Conservation (phyloP, 2,797 vertebrate species). For the Hemibagrus guttatus region DNA sequence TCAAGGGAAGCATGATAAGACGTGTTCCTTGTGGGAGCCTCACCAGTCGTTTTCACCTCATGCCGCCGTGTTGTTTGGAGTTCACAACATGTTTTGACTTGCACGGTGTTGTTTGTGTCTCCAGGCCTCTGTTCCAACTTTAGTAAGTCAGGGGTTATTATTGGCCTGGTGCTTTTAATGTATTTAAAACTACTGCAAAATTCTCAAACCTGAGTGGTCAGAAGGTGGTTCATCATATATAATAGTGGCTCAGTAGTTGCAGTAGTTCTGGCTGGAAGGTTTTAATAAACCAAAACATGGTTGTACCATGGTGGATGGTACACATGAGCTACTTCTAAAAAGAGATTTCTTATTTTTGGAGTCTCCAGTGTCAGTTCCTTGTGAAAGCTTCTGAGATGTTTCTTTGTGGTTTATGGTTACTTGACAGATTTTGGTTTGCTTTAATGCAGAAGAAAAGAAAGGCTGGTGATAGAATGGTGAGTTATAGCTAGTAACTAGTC, state of each 20-base stretch:
- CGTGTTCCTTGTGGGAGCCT: constrained; percentile 39
- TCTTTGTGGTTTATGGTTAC: neutral
- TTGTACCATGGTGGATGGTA: neutral
- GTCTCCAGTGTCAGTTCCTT: neutral
- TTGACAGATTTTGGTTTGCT: neutral
- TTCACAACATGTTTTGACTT: constrained; percentile 48
- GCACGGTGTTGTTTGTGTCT: constrained; percentile 44
- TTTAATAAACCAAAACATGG: no score
- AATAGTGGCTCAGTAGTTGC: neutral
- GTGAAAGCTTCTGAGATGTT: neutral
- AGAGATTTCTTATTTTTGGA: neutral
- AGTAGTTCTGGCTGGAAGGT: neutral
- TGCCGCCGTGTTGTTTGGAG: constrained; percentile 39
- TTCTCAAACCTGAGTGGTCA: neutral
- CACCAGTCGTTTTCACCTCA: constrained; percentile 49
- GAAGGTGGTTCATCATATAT: neutral
- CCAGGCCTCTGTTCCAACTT: constrained; percentile 35
- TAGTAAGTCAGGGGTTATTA: constrained; percentile 5
- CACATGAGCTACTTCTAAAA: neutral
- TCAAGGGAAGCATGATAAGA: constrained; percentile 30
- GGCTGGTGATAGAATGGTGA: neutral
- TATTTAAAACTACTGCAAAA: neutral
- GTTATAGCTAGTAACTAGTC: no score
- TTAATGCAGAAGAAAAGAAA: no score
- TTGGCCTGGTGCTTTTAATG: neutral